Evolutionary conservation across 2,888 invertebrate species (phyloP).

Genomic region (Drosophila lutescens): DNA sequence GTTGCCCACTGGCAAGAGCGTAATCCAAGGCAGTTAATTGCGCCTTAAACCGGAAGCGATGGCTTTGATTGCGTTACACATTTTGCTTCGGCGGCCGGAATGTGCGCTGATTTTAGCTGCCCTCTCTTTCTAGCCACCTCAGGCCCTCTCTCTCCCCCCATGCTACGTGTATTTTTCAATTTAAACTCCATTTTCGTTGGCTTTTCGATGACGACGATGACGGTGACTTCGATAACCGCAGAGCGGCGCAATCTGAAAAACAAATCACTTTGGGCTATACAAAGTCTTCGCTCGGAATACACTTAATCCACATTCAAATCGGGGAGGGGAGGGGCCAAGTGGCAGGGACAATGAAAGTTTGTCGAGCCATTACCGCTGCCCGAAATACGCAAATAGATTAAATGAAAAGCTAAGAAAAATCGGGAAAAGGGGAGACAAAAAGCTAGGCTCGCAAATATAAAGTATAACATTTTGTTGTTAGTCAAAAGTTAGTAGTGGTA

Average conservation of each 20-base stretch:
- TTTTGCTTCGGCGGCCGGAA: constrained; percentile 66
- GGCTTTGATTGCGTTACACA: constrained; percentile 81
- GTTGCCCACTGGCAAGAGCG: constrained; percentile 51
- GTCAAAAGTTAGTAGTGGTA: background rate
- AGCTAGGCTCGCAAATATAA: background rate
- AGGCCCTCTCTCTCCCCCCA: constrained; percentile 1
- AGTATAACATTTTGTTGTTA: background rate
- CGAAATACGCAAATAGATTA: constrained; percentile 79
- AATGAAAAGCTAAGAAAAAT: constrained; percentile 46
- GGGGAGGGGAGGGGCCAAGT: constrained; percentile 2
- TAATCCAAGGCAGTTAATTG: constrained; percentile 78
- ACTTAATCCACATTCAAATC: constrained; percentile 74
- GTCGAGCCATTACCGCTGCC: constrained; percentile 70
- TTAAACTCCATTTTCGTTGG: constrained; percentile 45
- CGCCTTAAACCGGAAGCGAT: constrained; percentile 79
- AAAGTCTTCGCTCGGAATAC: constrained; percentile 69
- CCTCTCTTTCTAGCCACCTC: constrained; percentile 19
- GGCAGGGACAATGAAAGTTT: constrained; percentile 63
- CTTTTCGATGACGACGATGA: constrained; percentile 36
- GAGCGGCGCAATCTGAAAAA: constrained; percentile 77
- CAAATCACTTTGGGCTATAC: constrained; percentile 77
- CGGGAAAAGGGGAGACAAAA: background rate
- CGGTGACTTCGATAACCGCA: constrained; percentile 49
- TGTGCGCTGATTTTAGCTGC: constrained; percentile 73
- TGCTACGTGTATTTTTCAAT: constrained; percentile 40